Evolutionary conservation across 2,888 invertebrate species (phyloP), one percentile per base, ranked within the genome.

Genomic region (Xestia c-nigrum): DNA sequence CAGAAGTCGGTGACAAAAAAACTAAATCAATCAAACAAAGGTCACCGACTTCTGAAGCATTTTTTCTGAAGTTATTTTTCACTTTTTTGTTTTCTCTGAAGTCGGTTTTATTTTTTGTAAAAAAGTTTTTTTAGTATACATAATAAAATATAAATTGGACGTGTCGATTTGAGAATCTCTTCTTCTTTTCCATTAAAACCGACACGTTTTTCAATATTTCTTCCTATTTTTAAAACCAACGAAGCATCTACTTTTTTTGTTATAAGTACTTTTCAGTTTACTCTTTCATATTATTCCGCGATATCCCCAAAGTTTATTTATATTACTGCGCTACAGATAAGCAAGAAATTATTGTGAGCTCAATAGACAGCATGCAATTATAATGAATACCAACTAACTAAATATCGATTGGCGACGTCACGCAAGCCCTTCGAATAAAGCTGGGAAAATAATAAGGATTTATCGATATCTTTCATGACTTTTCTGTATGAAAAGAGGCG

Each of bases 331-430:
- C 89, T 86, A 92, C 88, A 88, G 89, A 86, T 84, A 87, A 90
- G 87, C 87, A 83, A 88, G 89, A 88, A 92, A 93, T 92, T 88
- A 91, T 93, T 93, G 93, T 92, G 91, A 94, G 92, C 90, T 92
- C 90, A 92, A 90, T 90, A 90, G 90, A 89, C 87, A 92, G 92
- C 94, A 93, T 94, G 94, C 94, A 94, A 94, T 94, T 95, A 93
- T 94, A 92, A 94, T 93, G 93, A 93, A 94, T 93, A 93, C 92
- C 90, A 90, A 92, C 92, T 91, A 90, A 92, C 92, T 91, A 91
- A 91, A 89, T 94, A 95, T 94, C 93, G 94, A 94, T 94, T 94
- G 87, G 85, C 80, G 85, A 91, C 86, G 81, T 90, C 94, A 95
- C 94, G 94, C 95, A 88, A 95, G 80, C 89, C 85, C 81, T 68